These are phyloP conservation scores for Noctilio leporinus DNA, from an alignment of 2,113 vertebrate species.

Conservation along the genomic window DNA sequence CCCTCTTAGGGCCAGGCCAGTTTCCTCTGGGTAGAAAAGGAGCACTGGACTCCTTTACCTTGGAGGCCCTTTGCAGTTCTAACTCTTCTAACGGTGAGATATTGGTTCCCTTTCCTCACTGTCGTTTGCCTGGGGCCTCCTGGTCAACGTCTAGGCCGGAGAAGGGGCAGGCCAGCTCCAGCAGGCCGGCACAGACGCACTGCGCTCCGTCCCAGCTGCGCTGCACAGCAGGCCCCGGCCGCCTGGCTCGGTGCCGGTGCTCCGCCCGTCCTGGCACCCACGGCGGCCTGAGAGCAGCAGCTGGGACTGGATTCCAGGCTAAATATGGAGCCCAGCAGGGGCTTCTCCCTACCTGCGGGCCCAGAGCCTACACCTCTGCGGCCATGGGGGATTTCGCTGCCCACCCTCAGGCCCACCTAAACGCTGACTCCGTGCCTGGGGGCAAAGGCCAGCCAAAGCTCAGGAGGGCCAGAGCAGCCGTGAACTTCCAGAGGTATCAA, in stretches of 20 bases:
- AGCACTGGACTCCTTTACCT: not conserved
- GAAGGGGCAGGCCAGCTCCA: not conserved
- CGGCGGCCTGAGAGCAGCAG: not conserved
- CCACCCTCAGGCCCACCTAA: not conserved
- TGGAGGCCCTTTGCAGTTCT: not conserved
- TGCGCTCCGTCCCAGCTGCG: not conserved
- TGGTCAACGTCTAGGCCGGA: not conserved
- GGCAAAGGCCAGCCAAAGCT: conserved; percentile 1
- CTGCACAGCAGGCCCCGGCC: not conserved
- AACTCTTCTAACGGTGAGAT: not conserved
- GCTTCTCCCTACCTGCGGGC: conserved; percentile 41
- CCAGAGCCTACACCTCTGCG: not conserved
- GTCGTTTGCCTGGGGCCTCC: not conserved
- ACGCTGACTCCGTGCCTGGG: not conserved
- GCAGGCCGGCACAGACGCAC: not conserved
- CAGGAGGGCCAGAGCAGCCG: not conserved
- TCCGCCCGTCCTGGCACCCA: conserved; percentile 24
- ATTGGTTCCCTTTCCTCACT: not conserved
- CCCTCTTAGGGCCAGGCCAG: not conserved
- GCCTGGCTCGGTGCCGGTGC: not conserved
- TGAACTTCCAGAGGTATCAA: not conserved
- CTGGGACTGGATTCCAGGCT: conserved; percentile 56
- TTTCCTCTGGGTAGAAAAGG: not conserved
- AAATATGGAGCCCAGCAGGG: conserved; percentile 57
- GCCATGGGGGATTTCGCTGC: fast-evolving